Evolutionary conservation across 2,888 invertebrate species (phyloP).

Genomic region (Ectemnius lituratus): DNA sequence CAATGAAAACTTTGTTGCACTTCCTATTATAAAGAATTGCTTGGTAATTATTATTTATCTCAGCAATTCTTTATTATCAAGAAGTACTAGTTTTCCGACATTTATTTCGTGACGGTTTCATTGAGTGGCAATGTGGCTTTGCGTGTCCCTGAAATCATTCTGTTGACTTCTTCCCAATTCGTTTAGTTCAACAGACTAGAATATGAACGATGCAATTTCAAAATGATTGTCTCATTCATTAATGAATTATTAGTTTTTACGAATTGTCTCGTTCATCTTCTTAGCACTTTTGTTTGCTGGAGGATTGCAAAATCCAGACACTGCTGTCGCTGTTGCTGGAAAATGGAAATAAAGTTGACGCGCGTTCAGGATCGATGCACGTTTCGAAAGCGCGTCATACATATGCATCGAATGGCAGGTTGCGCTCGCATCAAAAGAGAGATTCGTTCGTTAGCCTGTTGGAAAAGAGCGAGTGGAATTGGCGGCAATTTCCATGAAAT

Average conservation of each 20-base stretch:
- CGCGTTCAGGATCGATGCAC: constrained; percentile 5
- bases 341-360: background rate
- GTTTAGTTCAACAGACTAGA: background rate
- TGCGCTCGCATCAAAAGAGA: background rate
- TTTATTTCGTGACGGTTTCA: background rate
- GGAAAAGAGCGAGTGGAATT: constrained; percentile 6
- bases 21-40: too few relatives aligned
- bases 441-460: background rate
- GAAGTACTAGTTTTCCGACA: too few relatives aligned
- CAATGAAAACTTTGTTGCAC: too few relatives aligned
- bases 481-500: constrained; percentile 8
- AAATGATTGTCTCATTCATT: too few relatives aligned
- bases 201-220: too few relatives aligned
- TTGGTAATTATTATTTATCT: too few relatives aligned
- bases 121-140: constrained; percentile 13
- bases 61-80: too few relatives aligned
- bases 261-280: background rate
- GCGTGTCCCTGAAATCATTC: background rate
- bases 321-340: background rate
- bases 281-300: background rate
- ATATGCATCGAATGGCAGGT: constrained; percentile 3
- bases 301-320: background rate
- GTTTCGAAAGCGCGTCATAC: constrained; percentile 4
- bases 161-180: background rate
- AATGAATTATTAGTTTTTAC: too few relatives aligned